Conservation (phyloP, 2,113 vertebrate species). For the Cebus imitator region DNA sequence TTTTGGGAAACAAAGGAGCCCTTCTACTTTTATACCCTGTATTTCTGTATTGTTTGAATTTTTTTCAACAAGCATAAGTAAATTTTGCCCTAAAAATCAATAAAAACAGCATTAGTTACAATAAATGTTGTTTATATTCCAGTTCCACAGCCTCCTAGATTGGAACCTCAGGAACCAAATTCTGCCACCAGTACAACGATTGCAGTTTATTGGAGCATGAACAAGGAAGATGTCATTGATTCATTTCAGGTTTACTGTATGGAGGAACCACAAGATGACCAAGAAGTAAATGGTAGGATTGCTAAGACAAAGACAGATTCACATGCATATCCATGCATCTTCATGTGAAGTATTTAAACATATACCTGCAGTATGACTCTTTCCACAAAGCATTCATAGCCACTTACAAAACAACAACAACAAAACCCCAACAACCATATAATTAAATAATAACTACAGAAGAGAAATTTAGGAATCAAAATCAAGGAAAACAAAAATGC, state of each 20-base stretch:
- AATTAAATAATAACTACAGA: not conserved
- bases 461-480: slow-evolving; percentile 6
- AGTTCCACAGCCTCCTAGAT: slow-evolving; percentile 93
- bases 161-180: slow-evolving; percentile 91
- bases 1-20: not conserved
- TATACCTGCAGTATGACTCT: not conserved
- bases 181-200: slow-evolving; percentile 94
- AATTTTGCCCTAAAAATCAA: not conserved
- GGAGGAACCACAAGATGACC: slow-evolving; percentile 92
- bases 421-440: not conserved
- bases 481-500: slow-evolving; percentile 20
- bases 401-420: not conserved
- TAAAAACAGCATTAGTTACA: not conserved
- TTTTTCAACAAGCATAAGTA: not conserved
- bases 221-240: slow-evolving; percentile 91
- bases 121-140: slow-evolving; percentile 44
- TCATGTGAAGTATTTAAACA: not conserved
- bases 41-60: slow-evolving; percentile 28
- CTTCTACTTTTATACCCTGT: not conserved
- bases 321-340: not conserved
- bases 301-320: not conserved
- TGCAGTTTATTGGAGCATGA: slow-evolving; percentile 94
- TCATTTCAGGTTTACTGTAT: slow-evolving; percentile 98
- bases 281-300: slow-evolving; percentile 80
- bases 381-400: not conserved